Evolutionary conservation across 2,888 invertebrate genomes (phyloP).

Genomic region (Mechanitis messenoides): DNA sequence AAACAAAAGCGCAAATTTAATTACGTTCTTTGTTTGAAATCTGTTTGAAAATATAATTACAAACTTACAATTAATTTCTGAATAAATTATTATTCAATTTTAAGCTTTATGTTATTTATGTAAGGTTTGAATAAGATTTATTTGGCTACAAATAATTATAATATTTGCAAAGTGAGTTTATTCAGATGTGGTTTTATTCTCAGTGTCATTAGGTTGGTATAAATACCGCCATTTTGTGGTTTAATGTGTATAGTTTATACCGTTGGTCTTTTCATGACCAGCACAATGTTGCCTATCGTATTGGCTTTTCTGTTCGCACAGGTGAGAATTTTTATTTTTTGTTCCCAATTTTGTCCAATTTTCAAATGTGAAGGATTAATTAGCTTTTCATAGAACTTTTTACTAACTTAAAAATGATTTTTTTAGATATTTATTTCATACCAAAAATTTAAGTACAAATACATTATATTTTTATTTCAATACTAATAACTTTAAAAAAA

Average conservation of each 20-base stretch:
- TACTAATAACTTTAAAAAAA: too few relatives aligned
- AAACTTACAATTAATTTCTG: conserved; percentile 8
- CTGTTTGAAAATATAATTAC: conserved; percentile 25
- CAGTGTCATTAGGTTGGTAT: conserved; percentile 50
- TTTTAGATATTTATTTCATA: too few relatives aligned
- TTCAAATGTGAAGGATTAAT: conserved; percentile 10
- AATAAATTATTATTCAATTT: conserved; percentile 17
- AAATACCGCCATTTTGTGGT: conserved; percentile 44
- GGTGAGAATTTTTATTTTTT: conserved; percentile 47
- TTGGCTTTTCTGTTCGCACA: conserved; percentile 56
- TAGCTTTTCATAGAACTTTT: conserved; percentile 5
- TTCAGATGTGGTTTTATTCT: conserved; percentile 47
- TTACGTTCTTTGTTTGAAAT: conserved; percentile 50
- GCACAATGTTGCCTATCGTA: conserved; percentile 59
- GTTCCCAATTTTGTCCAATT: conserved; percentile 28
- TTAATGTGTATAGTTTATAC: conserved; percentile 67
- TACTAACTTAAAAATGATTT: neutral
- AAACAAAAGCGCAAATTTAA: conserved; percentile 48
- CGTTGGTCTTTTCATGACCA: conserved; percentile 57
- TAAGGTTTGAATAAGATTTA: conserved; percentile 13
- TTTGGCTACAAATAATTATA: neutral
- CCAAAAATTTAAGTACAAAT: too few relatives aligned
- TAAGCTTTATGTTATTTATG: conserved; percentile 1
- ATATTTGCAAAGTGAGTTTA: conserved; percentile 42
- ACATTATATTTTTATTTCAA: neutral